A percentile compares a stretch with the other conserved stretches of the same genome.
Evolutionary conservation across 2,113 vertebrate species (phyloP).

Genomic region (Numenius arquata): DNA sequence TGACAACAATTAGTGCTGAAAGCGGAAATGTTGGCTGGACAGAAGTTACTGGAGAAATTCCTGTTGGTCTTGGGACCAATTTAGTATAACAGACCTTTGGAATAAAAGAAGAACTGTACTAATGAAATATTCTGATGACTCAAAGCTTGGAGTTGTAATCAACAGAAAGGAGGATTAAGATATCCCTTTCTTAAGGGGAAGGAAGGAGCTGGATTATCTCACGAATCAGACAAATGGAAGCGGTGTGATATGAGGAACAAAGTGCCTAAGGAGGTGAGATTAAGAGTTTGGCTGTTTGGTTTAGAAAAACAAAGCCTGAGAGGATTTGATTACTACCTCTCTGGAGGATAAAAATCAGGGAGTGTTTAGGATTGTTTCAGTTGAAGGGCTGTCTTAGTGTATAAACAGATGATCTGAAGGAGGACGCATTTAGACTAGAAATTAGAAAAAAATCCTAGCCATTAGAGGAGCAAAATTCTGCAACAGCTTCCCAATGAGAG

Average conservation of each 20-base stretch:
- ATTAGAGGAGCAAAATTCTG: not conserved
- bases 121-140: slow-evolving; percentile 3
- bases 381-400: not conserved
- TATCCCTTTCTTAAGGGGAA: not conserved
- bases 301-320: not conserved
- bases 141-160: not conserved
- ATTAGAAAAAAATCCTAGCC: not conserved
- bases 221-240: not conserved
- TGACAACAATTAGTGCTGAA: not conserved
- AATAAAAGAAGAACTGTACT: not conserved
- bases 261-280: not conserved
- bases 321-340: not conserved
- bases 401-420: not conserved
- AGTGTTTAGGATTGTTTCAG: not conserved
- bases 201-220: not conserved
- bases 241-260: not conserved
- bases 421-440: not conserved
- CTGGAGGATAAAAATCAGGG: not conserved
- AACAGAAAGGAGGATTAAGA: not conserved
- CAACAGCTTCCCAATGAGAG: not conserved
- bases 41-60: not conserved
- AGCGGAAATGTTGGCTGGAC: not conserved
- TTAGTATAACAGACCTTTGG: not conserved
- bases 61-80: not conserved
- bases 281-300: not conserved